These are phyloP conservation scores for Lepidocyrtoides sp. DNA, from an alignment of 2,888 invertebrate genomes.

Conservation along the genomic window DNA sequence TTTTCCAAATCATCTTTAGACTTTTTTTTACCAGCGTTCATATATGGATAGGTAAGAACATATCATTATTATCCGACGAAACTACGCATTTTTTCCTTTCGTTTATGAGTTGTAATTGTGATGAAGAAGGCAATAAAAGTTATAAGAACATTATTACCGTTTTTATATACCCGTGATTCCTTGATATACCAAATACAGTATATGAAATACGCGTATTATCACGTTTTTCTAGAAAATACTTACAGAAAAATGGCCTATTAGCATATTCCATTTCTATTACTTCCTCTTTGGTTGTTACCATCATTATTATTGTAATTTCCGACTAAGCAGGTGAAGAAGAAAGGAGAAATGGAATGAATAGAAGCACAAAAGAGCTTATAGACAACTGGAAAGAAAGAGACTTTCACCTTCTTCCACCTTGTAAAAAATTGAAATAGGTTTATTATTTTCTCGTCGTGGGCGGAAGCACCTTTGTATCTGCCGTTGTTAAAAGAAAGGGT, in stretches of 20 bases:
- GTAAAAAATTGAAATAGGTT: conserved; percentile 4
- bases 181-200: not conserved
- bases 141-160: conserved; percentile 24
- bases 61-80: not conserved
- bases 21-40: not conserved
- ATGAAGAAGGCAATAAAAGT: conserved; percentile 43
- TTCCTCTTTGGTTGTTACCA: conserved; percentile 9
- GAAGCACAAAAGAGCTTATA: not conserved
- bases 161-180: not conserved
- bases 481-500: not conserved
- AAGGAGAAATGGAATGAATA: not conserved
- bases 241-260: conserved; percentile 53
- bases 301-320: conserved; percentile 41
- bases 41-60: conserved; percentile 6
- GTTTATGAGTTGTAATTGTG: conserved; percentile 27
- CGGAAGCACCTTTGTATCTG: not conserved
- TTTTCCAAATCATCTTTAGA: conserved; percentile 23
- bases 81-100: not conserved
- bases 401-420: no score
- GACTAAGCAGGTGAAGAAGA: not conserved
- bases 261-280: conserved; percentile 57
- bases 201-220: not conserved
- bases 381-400: no score
- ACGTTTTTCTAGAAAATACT: conserved; percentile 24
- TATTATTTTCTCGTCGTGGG: not conserved